Base-by-base conservation (phyloP, 2,888 invertebrate genomes). In the Scaptodrosophila latifasciaeformis region DNA sequence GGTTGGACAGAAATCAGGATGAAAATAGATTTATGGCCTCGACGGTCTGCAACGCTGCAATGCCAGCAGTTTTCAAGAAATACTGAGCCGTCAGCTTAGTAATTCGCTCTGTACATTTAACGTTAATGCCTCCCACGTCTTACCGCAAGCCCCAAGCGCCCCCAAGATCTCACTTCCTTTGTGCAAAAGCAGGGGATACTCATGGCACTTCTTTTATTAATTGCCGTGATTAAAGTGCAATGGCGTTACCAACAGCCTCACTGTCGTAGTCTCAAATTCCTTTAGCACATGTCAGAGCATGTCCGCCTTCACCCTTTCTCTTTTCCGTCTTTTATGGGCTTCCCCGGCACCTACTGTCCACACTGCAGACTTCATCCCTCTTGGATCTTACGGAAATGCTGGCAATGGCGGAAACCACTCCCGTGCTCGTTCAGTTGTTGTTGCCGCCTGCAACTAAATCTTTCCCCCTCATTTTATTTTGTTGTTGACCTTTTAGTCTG, bases 11-110 rank as follows among this genome's bases (percentile, higher is more conserved):
- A 69, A 57, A 47, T 18, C 67, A 76, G 80, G 62, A 79, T 63
- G 59, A 79, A 79, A 75, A 75, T 75, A 75, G 75, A 75, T 75
- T 79, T 75, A 75, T 77, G 62, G 63, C 77, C 70, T 66, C 63
- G 66, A 64, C 67, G 24, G 24, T 7, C 12, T 27, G 27, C 27
- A 27, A 27, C 27, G 27, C 5, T 27, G 27, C 27, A 27, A 27
- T 9, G 27, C n/a, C n/a, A n/a, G n/a, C 54, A 46, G 51, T 70
- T n/a, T 72, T 59, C 48, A 40, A 69, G 70, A 74, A 74, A 42
- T 42, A 51, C 59, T 49, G 31, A 47, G 37, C 39, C 24, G 37
- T 51, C 47, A 57, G 43, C 55, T 50, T 39, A 40, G 45, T 18
- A 30, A 10, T 49, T 39, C 18, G 17, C 12, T 19, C n/a, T 55